These are phyloP conservation scores for Branchellion lobata DNA, from an alignment of 2,888 invertebrate genomes.

Conservation along the genomic window DNA sequence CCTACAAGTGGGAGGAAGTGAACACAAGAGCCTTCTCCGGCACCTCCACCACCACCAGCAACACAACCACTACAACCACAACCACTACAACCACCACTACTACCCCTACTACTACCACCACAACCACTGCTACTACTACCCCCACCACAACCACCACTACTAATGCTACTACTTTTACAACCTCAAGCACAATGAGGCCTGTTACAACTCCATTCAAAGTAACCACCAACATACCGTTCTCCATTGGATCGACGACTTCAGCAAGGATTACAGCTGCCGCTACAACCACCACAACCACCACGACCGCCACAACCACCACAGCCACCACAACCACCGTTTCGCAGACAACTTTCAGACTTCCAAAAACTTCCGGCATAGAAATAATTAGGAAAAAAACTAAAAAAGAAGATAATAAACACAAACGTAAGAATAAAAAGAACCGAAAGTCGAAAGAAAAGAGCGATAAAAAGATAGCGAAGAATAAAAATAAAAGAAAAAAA, in stretches of 20 bases:
- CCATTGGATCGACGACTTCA: too few relatives aligned
- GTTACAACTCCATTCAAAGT: too few relatives aligned
- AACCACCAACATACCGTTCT: too few relatives aligned
- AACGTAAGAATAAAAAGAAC: not conserved
- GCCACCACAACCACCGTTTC: too few relatives aligned
- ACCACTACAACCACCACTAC: not conserved
- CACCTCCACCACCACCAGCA: not conserved
- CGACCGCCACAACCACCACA: too few relatives aligned
- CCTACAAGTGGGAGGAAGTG: not conserved
- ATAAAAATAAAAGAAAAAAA: conserved; percentile 13
- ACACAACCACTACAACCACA: not conserved
- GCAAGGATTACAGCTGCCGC: not conserved
- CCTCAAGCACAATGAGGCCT: not conserved
- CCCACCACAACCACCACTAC: not conserved
- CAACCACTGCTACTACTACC: not conserved
- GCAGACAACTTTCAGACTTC: not conserved
- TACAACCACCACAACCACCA: too few relatives aligned
- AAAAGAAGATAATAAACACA: not conserved
- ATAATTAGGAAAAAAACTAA: not conserved
- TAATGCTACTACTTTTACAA: too few relatives aligned
- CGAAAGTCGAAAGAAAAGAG: not conserved
- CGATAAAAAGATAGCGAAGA: not conserved
- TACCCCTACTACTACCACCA: not conserved
- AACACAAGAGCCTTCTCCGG: not conserved
- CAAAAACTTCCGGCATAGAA: too few relatives aligned